These are phyloP conservation scores for Catonia carolina DNA, from an alignment of 2,888 invertebrate species.

Conservation along the genomic window DNA sequence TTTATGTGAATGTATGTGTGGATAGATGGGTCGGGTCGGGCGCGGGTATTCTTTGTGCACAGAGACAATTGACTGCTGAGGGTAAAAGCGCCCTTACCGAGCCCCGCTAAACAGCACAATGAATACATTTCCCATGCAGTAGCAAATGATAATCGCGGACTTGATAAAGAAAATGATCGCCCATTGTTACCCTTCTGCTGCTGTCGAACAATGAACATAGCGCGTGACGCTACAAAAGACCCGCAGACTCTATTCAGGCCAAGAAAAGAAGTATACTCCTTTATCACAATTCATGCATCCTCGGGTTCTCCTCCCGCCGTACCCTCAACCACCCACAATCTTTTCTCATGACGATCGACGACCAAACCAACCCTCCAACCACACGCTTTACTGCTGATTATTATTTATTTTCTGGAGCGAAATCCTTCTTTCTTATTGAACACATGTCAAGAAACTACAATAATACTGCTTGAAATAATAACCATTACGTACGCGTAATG, in stretches of 20 bases:
- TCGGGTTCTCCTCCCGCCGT: constrained; percentile 9
- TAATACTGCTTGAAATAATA: no score
- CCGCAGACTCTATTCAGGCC: constrained; percentile 21
- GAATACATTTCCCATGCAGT: constrained; percentile 24
- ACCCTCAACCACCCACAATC: neutral
- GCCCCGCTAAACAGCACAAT: constrained; percentile 19
- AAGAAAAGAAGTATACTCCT: constrained; percentile 25
- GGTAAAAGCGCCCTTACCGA: constrained; percentile 9
- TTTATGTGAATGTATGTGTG: neutral
- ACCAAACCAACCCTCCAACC: neutral
- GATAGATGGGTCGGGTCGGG: neutral
- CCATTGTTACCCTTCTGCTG: constrained; percentile 23
- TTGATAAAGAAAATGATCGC: constrained; percentile 30
- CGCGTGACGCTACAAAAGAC: constrained; percentile 30
- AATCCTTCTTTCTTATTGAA: no score
- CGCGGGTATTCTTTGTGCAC: constrained; percentile 9
- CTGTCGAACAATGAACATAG: constrained; percentile 26
- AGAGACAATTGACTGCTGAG: constrained; percentile 9
- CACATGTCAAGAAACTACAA: no score
- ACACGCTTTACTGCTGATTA: constrained; percentile 11
- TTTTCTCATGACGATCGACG: neutral
- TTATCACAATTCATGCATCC: constrained; percentile 27
- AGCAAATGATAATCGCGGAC: constrained; percentile 25
- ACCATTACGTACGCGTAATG: no score
- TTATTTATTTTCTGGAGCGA: constrained; percentile 20